phyloP scores from a whole-genome alignment of 1,140 invertebrate species.

The Stenopsyche tienmushanensis region DNA sequence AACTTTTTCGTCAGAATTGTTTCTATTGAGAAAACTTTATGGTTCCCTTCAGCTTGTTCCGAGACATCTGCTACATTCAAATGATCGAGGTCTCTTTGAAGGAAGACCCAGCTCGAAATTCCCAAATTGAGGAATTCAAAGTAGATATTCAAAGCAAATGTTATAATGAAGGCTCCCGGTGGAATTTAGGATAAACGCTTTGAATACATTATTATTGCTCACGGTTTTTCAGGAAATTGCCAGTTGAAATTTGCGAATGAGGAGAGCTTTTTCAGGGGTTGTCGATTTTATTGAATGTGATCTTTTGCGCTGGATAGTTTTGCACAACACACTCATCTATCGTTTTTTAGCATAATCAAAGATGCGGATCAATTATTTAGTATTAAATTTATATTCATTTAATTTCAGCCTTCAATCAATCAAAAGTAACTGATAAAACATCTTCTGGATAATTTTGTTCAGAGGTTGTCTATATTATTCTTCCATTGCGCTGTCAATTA shows the following conservation, averaged over 20 bases:
- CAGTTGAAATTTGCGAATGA: background rate
- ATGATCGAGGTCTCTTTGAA: background rate
- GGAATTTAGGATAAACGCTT: background rate
- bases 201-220: background rate
- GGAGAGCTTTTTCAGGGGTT: background rate
- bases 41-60: no score
- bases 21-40: background rate
- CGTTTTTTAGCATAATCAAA: no score
- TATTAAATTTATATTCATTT: no score
- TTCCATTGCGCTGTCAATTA: slow-evolving; percentile 1
- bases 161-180: background rate
- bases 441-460: no score
- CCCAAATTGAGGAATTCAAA: background rate
- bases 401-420: no score
- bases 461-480: no score
- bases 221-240: background rate
- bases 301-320: no score
- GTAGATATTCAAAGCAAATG: background rate
- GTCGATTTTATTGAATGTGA: no score
- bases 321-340: no score
- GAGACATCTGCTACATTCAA: background rate
- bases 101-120: background rate
- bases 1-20: slow-evolving; percentile 10
- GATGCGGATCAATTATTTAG: no score
- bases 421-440: no score